Evolutionary conservation across 2,113 vertebrate species (phyloP).

Genomic region (Hydrochoerus hydrochaeris): DNA sequence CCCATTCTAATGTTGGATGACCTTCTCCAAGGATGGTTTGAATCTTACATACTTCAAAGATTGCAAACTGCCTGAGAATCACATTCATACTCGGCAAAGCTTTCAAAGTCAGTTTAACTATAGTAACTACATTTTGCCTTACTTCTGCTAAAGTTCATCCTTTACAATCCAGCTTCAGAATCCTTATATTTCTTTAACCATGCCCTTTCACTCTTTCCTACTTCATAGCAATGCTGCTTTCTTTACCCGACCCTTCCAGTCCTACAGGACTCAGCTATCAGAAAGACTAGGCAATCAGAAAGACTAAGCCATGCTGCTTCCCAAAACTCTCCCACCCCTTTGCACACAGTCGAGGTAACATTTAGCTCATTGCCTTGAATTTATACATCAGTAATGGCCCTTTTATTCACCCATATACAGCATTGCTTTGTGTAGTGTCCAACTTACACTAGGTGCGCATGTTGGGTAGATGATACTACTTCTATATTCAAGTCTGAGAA

Average conservation of each 20-base stretch:
- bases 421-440: background rate
- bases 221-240: background rate
- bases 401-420: background rate
- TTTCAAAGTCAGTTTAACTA: constrained; percentile 38
- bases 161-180: background rate
- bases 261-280: background rate
- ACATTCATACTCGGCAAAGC: background rate
- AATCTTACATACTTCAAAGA: background rate
- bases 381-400: background rate
- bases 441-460: background rate
- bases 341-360: background rate
- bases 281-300: background rate
- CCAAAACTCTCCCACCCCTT: background rate
- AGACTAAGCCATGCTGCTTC: background rate
- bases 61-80: background rate
- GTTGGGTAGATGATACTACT: background rate
- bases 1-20: background rate
- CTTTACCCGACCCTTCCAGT: background rate
- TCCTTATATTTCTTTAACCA: background rate
- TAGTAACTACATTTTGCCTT: background rate
- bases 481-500: constrained; percentile 11
- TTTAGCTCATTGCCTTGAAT: background rate
- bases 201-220: background rate
- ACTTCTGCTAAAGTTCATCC: constrained; percentile 32
- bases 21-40: background rate